phyloP scores from a whole-genome alignment of 2,888 invertebrate species.

The Mesorhabditis belari region DNA sequence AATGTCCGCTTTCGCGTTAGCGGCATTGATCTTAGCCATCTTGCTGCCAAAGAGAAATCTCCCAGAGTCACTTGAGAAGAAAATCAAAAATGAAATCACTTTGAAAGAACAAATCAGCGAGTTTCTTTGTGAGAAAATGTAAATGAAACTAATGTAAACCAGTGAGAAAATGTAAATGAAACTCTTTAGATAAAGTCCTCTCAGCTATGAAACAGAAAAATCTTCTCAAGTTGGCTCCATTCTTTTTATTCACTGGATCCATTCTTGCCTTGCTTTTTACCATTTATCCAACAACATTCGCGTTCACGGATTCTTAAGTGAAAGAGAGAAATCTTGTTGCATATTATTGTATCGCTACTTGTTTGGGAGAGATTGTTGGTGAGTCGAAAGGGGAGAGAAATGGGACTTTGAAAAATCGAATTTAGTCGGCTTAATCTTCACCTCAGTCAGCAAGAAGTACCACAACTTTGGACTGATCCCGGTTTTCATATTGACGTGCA shows the following conservation, averaged over 20 bases:
- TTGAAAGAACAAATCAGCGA: neutral
- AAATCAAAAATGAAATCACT: neutral
- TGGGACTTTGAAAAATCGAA: neutral
- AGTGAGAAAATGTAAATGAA: neutral
- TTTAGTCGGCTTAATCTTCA: neutral
- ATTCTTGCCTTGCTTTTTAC: neutral
- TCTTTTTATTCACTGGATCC: neutral
- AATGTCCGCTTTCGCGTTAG: neutral
- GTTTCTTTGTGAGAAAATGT: too few species aligned
- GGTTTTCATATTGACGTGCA: neutral
- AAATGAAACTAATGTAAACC: neutral
- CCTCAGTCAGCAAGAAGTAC: neutral
- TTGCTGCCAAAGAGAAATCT: neutral
- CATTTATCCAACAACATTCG: neutral
- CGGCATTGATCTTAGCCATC: neutral
- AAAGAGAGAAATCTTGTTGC: neutral
- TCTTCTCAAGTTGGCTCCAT: neutral
- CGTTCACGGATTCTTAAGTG: neutral
- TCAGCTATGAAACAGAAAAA: neutral
- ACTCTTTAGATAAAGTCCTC: neutral
- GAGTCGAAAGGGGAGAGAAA: neutral
- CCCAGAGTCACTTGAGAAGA: neutral
- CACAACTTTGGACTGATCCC: neutral
- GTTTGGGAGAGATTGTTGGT: neutral
- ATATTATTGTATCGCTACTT: neutral